These are phyloP conservation scores for Monochamus alternatus DNA, from an alignment of 2,888 invertebrate species.

Conservation along the genomic window DNA sequence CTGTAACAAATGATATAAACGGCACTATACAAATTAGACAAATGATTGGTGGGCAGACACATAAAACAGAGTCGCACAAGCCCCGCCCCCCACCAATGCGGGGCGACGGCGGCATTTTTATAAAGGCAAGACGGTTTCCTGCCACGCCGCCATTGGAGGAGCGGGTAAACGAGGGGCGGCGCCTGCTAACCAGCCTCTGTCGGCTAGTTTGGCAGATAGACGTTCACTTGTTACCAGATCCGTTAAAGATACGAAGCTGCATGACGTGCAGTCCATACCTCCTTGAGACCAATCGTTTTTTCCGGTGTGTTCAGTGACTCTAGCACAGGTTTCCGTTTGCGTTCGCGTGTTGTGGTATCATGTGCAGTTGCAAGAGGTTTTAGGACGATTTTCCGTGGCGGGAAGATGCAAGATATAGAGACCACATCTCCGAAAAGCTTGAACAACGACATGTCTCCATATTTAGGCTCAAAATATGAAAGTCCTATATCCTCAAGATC, in stretches of 20 bases:
- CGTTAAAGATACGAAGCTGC: constrained; percentile 64
- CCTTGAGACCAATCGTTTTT: constrained; percentile 50
- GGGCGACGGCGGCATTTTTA: constrained; percentile 57
- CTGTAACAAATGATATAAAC: constrained; percentile 68
- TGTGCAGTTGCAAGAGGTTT: constrained; percentile 43
- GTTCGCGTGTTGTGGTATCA: constrained; percentile 40
- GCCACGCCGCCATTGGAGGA: constrained; percentile 53
- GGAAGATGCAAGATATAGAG: constrained; percentile 69
- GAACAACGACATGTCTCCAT: constrained; percentile 67
- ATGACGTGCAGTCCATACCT: constrained; percentile 58
- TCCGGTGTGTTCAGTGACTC: constrained; percentile 33
- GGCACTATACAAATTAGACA: constrained; percentile 64
- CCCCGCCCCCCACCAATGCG: constrained; percentile 61
- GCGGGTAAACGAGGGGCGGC: constrained; percentile 58
- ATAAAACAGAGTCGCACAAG: constrained; percentile 49
- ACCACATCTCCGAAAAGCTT: constrained; percentile 60
- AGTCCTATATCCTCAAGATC: constrained; percentile 69
- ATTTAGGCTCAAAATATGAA: constrained; percentile 67
- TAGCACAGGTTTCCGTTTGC: not conserved
- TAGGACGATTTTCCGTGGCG: constrained; percentile 25
- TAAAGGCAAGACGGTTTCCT: constrained; percentile 56
- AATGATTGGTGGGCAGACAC: constrained; percentile 65
- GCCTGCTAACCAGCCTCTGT: constrained; percentile 59
- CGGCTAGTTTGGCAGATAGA: constrained; percentile 63
- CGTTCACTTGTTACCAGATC: constrained; percentile 70